Conservation (phyloP, 2,888 invertebrate species). For the Drosophila limbata region DNA sequence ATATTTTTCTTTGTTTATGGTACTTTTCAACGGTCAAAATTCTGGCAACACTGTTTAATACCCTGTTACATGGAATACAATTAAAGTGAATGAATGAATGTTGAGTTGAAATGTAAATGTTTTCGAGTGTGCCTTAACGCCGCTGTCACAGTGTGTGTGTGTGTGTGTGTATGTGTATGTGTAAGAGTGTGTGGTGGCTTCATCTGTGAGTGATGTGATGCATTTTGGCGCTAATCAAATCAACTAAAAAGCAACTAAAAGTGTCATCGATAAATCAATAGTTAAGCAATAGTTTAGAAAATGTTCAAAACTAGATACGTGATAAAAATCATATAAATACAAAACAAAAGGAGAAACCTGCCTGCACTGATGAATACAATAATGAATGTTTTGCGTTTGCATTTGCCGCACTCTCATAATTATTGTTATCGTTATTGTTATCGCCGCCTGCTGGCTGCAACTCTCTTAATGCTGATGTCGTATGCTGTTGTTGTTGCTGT, state of each 20-base stretch:
- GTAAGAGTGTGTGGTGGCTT: background rate
- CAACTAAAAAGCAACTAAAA: constrained; percentile 55
- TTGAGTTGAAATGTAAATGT: constrained; percentile 10
- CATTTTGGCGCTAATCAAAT: constrained; percentile 33
- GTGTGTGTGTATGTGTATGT: constrained; percentile 2
- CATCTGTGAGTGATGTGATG: constrained; percentile 14
- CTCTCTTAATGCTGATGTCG: constrained; percentile 19
- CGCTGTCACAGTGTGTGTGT: constrained; percentile 27
- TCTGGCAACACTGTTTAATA: background rate
- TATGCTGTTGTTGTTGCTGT: constrained; percentile 21
- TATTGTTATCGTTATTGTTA: constrained; percentile 42
- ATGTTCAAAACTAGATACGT: constrained; percentile 43
- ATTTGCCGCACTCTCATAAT: constrained; percentile 60
- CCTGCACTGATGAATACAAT: constrained; percentile 72
- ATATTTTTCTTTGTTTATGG: background rate
- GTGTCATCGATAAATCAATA: constrained; percentile 24
- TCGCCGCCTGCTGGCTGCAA: constrained; percentile 8
- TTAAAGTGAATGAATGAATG: constrained; percentile 19
- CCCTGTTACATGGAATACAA: constrained; percentile 38
- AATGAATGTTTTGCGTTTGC: constrained; percentile 63
- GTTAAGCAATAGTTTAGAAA: constrained; percentile 12
- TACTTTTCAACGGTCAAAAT: no score
- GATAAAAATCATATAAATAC: constrained; percentile 26
- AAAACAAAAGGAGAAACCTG: constrained; percentile 71
- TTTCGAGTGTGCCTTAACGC: constrained; percentile 19